These are phyloP conservation scores for Onychomys arenicola DNA, from an alignment of 2,797 vertebrate genomes.

Conservation along the genomic window DNA sequence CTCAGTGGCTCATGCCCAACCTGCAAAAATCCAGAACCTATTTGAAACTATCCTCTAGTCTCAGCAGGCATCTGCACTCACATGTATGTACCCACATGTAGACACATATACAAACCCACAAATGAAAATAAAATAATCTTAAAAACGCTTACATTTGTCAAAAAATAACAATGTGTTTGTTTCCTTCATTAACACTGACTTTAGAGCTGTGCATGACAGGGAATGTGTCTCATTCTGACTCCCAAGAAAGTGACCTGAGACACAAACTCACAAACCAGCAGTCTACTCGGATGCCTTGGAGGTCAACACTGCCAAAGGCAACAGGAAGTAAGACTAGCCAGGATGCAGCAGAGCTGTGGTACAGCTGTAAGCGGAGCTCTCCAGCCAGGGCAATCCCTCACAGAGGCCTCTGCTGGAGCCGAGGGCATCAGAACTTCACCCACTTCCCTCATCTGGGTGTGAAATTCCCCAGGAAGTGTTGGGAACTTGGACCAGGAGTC, in stretches of 20 bases:
- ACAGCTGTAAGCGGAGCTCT: background rate
- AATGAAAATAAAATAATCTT: background rate
- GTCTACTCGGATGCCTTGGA: fast-evolving
- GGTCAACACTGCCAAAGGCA: background rate
- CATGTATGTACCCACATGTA: background rate
- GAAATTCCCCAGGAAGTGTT: background rate
- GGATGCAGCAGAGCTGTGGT: background rate
- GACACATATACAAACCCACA: background rate
- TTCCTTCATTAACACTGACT: background rate
- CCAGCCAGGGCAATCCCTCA: background rate
- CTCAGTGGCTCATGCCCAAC: background rate
- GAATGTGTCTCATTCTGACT: background rate
- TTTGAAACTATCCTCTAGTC: background rate
- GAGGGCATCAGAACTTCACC: background rate
- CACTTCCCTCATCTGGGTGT: background rate
- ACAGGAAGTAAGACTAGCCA: background rate
- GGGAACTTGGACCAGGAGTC: background rate
- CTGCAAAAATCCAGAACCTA: background rate
- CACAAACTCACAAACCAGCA: background rate
- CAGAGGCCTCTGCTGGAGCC: background rate
- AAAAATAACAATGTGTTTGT: background rate
- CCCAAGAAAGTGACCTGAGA: background rate
- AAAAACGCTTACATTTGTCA: background rate
- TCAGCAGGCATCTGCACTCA: background rate
- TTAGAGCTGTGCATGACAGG: background rate